phyloP scores from a whole-genome alignment of 2,113 vertebrate genomes.

The Hucho hucho region DNA sequence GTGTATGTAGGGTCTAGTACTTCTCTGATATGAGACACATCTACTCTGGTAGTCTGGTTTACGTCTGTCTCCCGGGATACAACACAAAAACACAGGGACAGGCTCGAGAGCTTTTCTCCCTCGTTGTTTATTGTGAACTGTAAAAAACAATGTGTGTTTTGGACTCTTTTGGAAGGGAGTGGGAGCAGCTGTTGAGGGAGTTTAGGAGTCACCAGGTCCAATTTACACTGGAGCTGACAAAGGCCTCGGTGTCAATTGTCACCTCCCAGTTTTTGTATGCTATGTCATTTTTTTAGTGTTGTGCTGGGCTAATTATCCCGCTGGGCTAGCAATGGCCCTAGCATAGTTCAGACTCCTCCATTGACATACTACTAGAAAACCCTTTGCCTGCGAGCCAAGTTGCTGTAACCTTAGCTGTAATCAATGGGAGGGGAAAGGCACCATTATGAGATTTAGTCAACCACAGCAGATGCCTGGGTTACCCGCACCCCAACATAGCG shows the following conservation, averaged over 20 bases:
- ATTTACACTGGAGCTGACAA: not conserved
- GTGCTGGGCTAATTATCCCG: not conserved
- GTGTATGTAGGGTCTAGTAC: not conserved
- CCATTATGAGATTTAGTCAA: not conserved
- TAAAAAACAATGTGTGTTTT: not conserved
- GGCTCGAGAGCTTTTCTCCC: not conserved
- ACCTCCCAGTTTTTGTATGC: not conserved
- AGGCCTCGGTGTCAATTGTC: not conserved
- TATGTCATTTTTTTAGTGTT: not conserved
- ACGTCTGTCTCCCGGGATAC: not conserved
- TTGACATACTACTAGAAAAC: not conserved
- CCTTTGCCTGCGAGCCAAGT: not conserved
- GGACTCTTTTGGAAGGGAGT: not conserved
- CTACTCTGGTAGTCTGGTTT: not conserved
- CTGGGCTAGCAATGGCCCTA: not conserved
- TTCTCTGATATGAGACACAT: not conserved
- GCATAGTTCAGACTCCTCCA: not conserved
- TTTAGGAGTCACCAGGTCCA: not conserved
- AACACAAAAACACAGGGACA: conserved; percentile 3
- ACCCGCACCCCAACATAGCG: not conserved
- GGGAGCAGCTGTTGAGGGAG: not conserved
- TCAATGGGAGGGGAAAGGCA: not conserved
- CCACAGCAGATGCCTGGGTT: conserved; percentile 6
- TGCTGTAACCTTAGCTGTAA: not conserved
- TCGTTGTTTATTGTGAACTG: not conserved